Evolutionary conservation across 2,113 vertebrate genomes (phyloP), one percentile per base, ranked within the genome.

Genomic region (Gopherus evgoodei): DNA sequence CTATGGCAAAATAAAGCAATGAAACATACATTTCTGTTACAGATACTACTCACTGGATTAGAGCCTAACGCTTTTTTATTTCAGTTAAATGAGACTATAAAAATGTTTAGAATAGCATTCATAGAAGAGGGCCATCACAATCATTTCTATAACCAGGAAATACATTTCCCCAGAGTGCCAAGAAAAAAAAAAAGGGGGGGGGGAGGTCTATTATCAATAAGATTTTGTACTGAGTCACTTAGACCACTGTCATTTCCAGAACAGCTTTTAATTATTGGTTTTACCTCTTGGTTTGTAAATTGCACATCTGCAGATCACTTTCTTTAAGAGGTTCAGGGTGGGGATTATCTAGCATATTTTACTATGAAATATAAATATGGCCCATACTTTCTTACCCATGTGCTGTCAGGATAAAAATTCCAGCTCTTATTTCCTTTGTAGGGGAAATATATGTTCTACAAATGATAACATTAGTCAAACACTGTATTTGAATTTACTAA

Each of bases 291-390:
- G 38, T 90, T 85, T 95, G 65, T 47, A 93, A 78, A 90, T 65
- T 42, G 86, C 83, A 78, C 93, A 94, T 82, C 88, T 95, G 53
- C 50, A 81, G 84, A 88, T 80, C 88, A 92, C 88, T 88, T 65
- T 42, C 69, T 75, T 75, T 42, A 75, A 75, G 72, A 69, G 62
- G 35, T n/a, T 8, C 8, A 7, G 62, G 35, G 35, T 35, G 31
- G 16, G 3, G 35, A 31, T 62, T 27, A 31, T 31, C 49, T 49
- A 2, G 0, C 3, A 78, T 83, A 86, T 90, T 86, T 81, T 93
- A 72, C 80, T 69, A 53, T 29, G 80, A 83, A 92, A 96, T 86
- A 87, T 59, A 14, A 14, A 88, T 88, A 69, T n/a, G 62, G 35
- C 62, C 62, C 16, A n/a, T 69, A 62, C 16, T 69, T 69, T 65